Evolutionary conservation across 2,797 vertebrate species (phyloP), one percentile per base, ranked within the genome.

Genomic region (Parotocinclus haroldoi): DNA sequence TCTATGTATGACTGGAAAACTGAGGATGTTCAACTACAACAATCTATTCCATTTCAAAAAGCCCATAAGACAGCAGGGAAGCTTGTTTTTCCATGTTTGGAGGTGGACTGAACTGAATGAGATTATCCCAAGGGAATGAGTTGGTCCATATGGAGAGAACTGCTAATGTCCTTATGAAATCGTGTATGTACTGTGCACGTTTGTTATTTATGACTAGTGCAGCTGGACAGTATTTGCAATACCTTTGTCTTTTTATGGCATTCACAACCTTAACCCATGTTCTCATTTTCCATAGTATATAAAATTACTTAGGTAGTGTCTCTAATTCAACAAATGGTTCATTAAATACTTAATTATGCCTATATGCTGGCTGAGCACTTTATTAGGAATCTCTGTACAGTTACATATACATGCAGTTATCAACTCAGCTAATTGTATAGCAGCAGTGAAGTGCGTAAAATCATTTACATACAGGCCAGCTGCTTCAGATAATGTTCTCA

Each of bases 131-230:
- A 12, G 63, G 62, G 69, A 71, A 27, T 7, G 62, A 45, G 9
- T 7, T 36, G 1, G 60, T 71, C 69, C 69, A 71, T 66, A 49
- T 71, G 69, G 69, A 61, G 50, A 56, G 18, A 66, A 12, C 10
- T 39, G 36, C 42, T 17, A 61, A 64, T 55, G 63, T 27, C 37
- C 39, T 67, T 51, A 38, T 63, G 27, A 45, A 37, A 27, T 19
- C 36, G n/a, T 17, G 44, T 45, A 13, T 58, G 37, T 37, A 27
- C 2, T 27, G 27, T 27, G 27, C 27, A 27, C 27, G 63, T 37
- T n/a, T 38, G 52, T 39, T 71, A 61, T 75, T 62, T 63, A 8
- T 63, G 50, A 50, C 44, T 10, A 46, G 37, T 4, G 16, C 7
- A 7, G 3, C 4, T 57, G 4, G 17, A 38, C 46, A 36, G 13